Percentiles rank a stretch among this genome's conserved stretches.
phyloP scores from a whole-genome alignment of 1,140 invertebrate genomes.

The Trichogramma pretiosum region DNA sequence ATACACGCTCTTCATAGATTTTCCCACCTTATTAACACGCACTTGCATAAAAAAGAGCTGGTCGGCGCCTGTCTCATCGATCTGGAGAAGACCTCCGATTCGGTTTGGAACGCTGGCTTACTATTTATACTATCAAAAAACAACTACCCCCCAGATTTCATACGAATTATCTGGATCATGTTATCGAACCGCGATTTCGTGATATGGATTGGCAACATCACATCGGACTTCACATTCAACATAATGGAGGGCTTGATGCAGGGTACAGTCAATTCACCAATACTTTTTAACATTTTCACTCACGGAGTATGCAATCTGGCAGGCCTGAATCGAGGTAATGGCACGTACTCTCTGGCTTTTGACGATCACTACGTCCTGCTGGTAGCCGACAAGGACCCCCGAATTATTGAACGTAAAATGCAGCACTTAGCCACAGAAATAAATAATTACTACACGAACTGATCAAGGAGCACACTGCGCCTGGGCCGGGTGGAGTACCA shows the following conservation, averaged over 20 bases:
- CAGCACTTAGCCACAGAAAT: neutral
- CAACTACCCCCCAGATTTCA: neutral
- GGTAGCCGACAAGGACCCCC: neutral
- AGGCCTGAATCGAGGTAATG: neutral
- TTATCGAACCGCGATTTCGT: neutral
- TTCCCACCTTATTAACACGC: neutral
- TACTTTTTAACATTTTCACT: slow-evolving; percentile 3
- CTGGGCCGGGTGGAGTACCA: too few relatives aligned
- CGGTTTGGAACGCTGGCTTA: neutral
- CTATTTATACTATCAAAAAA: neutral
- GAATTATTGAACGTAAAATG: slow-evolving; percentile 2
- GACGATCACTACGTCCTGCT: slow-evolving; percentile 18
- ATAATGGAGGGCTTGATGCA: slow-evolving; percentile 1
- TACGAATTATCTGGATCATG: neutral
- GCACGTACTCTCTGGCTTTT: slow-evolving; percentile 4
- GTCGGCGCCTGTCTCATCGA: neutral
- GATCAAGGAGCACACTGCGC: too few relatives aligned
- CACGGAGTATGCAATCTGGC: neutral
- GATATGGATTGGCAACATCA: neutral
- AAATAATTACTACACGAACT: slow-evolving; percentile 2
- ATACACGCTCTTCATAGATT: slow-evolving; percentile 15
- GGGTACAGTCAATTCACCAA: slow-evolving; percentile 1
- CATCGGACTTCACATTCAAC: neutral
- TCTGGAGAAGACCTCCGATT: neutral
- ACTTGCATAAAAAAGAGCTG: slow-evolving; percentile 6